phyloP scores from a whole-genome alignment of 2,888 invertebrate genomes.

The Stenichneumon culpator region DNA sequence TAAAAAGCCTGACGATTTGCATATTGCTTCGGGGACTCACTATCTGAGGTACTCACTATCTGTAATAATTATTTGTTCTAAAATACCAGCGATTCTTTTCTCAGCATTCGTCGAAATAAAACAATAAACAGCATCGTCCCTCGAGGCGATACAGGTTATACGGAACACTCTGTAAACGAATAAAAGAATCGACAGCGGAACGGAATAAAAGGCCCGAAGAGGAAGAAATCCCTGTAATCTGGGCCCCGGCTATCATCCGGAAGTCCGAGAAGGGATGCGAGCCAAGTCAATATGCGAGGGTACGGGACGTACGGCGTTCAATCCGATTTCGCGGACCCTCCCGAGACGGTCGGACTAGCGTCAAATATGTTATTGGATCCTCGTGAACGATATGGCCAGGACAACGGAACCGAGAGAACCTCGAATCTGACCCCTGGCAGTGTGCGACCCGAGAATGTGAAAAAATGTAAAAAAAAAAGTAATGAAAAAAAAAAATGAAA shows the following conservation, averaged over 20 bases:
- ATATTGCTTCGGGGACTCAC: too few species aligned
- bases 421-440: conserved; percentile 30
- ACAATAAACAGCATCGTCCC: background rate
- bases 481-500: background rate
- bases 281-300: conserved; percentile 78
- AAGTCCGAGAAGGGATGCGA: conserved; percentile 42
- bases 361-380: conserved; percentile 83
- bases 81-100: too few species aligned
- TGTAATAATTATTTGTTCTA: too few species aligned
- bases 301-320: conserved; percentile 76
- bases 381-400: conserved; percentile 72
- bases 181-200: conserved; percentile 19
- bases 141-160: background rate
- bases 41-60: too few species aligned
- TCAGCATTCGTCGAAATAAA: background rate
- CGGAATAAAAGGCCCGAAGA: conserved; percentile 47
- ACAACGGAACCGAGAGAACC: conserved; percentile 29
- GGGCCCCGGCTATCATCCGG: conserved; percentile 53
- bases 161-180: background rate
- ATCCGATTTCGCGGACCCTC: conserved; percentile 82
- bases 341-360: conserved; percentile 65
- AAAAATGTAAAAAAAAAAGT: conserved; percentile 19
- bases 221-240: conserved; percentile 60
- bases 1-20: too few species aligned
- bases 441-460: conserved; percentile 18